Evolutionary conservation across 1,140 invertebrate genomes (phyloP), one percentile per base, ranked within the genome.

Genomic region (Drosophila grimshawi): DNA sequence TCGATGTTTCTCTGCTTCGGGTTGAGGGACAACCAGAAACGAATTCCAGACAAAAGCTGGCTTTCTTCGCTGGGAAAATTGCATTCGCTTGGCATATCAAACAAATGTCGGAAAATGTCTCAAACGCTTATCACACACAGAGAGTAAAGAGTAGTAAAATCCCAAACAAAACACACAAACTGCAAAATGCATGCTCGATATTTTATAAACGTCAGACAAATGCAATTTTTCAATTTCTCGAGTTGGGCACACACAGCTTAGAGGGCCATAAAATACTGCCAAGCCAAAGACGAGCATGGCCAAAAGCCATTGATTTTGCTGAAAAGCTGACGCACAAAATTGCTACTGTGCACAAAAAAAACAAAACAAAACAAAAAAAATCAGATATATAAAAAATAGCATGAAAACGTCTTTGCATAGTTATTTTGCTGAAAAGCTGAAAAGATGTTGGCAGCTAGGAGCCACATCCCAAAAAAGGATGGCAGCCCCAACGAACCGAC

Each of bases 191-290:
- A 60, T 85, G 80, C 68, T 85, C 81, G 78, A 85, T 85, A 85
- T 85, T 80, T 85, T 85, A 85, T 74, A 82, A 71, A 49, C 76
- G 55, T 53, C 76, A 80, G 72, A 80, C 76, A 67, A 85, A 86
- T 82, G 78, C 81, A 86, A 85, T 85, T 85, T 85, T 85, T 86
- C 81, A 85, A 86, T 85, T 86, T 85, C 64, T 43, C 52, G 39
- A 81, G 19, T 19, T 19, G 19, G 19, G 19, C 79, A 81, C 78
- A 81, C 63, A 78, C 76, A 78, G 78, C 81, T 86, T 78, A 80
- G 86, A 85, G 66, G 74, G 81, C 78, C 65, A 85, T 86, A 86
- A 85, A 85, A 80, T 41, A 78, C 64, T 66, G 51, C 48, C 65
- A 67, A 46, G 43, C 45, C 77, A 39, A 55, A 51, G 57, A 66